Evolutionary conservation across 2,113 vertebrate genomes (phyloP).

Genomic region (Cathartes aura): DNA sequence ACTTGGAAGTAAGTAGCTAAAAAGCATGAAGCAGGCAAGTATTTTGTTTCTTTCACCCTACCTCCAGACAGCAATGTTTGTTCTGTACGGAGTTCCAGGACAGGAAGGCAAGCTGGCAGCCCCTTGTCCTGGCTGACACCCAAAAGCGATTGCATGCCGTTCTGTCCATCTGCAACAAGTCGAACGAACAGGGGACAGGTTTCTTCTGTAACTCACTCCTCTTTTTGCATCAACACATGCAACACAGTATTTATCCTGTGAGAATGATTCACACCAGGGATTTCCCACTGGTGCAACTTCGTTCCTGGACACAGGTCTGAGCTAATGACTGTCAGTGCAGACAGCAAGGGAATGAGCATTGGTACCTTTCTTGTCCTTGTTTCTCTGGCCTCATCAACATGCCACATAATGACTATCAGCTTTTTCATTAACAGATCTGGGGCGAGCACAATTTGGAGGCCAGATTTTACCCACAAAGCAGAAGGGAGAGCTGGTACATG

Average conservation of each 20-base stretch:
- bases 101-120: neutral
- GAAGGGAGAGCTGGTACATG: neutral
- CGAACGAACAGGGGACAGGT: neutral
- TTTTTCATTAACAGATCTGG: neutral
- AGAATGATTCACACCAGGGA: neutral
- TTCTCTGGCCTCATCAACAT: neutral
- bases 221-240: neutral
- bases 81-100: neutral
- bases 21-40: neutral
- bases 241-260: neutral
- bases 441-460: neutral
- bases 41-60: neutral
- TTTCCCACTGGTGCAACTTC: neutral
- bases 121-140: neutral
- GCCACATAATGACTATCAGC: neutral
- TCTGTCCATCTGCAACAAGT: fast-evolving
- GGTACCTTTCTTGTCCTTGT: neutral
- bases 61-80: neutral
- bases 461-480: neutral
- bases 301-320: neutral
- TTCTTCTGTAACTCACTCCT: neutral
- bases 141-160: neutral
- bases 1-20: neutral
- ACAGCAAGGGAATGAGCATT: neutral
- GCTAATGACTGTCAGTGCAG: neutral